These are phyloP conservation scores for Puntigrus tetrazona DNA, from an alignment of 2,113 vertebrate species.

Conservation along the genomic window DNA sequence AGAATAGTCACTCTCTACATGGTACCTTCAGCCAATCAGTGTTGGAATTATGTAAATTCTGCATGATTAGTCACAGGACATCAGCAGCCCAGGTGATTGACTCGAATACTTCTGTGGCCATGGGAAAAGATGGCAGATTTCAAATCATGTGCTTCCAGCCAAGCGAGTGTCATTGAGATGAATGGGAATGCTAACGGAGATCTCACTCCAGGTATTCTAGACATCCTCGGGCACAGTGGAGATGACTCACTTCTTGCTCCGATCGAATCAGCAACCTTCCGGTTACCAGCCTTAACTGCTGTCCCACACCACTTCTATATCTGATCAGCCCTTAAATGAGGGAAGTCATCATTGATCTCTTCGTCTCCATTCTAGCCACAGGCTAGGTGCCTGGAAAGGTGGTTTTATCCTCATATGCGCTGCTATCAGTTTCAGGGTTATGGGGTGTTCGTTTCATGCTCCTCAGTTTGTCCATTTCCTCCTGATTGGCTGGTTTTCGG, in stretches of 20 bases:
- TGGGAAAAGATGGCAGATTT: not conserved
- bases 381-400: constrained; percentile 5
- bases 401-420: not conserved
- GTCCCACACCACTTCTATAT: not conserved
- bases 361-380: constrained; percentile 25
- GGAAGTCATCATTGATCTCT: constrained; percentile 24
- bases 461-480: not conserved
- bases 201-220: not conserved
- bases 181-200: not conserved
- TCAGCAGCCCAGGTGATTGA: not conserved
- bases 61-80: not conserved
- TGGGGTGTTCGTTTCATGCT: not conserved
- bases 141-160: not conserved
- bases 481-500: constrained; percentile 10
- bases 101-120: not conserved
- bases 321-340: constrained; percentile 7
- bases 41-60: not conserved
- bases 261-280: constrained; percentile 15
- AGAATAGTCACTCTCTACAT: not conserved
- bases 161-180: not conserved
- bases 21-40: not conserved
- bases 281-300: constrained; percentile 3
- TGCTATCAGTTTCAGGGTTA: not conserved
- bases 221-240: not conserved
- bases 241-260: constrained; percentile 8